Conservation (phyloP, 2,113 vertebrate genomes). For the Verasper variegatus region DNA sequence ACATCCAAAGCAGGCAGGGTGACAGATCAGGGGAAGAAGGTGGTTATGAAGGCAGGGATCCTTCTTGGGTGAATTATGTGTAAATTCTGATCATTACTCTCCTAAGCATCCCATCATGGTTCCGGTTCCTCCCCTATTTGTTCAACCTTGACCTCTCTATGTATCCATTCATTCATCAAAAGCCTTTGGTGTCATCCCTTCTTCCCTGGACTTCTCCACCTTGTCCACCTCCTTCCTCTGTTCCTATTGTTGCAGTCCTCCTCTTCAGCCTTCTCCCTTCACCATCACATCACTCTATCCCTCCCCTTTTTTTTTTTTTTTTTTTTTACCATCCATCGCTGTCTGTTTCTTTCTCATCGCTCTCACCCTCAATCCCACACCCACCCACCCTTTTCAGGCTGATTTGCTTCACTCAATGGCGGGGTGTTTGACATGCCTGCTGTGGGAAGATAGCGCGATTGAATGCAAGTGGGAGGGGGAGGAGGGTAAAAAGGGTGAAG, state of each 20-base stretch:
- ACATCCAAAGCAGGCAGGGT: conserved; percentile 41
- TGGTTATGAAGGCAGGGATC: conserved; percentile 33
- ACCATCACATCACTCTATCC: conserved; percentile 3
- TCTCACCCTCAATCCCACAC: conserved; percentile 11
- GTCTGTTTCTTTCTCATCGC: conserved; percentile 32
- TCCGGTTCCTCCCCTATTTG: conserved; percentile 15
- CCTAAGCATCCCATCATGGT: not conserved
- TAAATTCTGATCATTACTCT: conserved; percentile 41
- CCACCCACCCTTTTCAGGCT: conserved; percentile 27
- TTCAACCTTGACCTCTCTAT: conserved; percentile 12
- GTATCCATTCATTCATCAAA: not conserved
- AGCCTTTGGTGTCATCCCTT: conserved; percentile 5
- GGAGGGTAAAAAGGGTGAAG: conserved; percentile 63
- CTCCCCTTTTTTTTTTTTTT: not conserved
- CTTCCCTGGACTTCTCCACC: conserved; percentile 20
- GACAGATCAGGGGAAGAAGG: conserved; percentile 14
- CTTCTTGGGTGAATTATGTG: conserved; percentile 38
- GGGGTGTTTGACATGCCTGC: conserved; percentile 80
- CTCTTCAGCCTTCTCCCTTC: conserved; percentile 19
- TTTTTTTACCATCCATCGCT: conserved; percentile 26
- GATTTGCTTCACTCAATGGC: conserved; percentile 73
- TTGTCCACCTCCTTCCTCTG: conserved; percentile 16
- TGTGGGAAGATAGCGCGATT: conserved; percentile 80
- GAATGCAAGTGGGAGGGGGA: conserved; percentile 65
- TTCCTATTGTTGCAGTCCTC: conserved; percentile 24